Conservation (phyloP, 2,797 vertebrate genomes). For the Artibeus jamaicensis region DNA sequence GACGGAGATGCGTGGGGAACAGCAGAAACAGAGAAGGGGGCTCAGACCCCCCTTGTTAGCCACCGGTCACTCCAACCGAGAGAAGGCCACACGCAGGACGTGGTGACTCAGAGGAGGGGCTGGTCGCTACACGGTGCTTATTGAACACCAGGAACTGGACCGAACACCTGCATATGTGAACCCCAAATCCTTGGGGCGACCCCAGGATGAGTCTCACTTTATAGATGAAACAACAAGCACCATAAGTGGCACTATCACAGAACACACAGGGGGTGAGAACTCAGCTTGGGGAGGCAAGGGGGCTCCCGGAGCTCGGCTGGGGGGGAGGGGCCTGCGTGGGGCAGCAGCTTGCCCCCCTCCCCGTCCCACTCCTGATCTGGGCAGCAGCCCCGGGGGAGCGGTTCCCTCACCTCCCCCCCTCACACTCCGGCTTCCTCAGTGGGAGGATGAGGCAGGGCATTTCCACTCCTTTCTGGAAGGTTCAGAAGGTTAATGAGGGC, state of each 20-base stretch:
- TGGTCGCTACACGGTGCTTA: background rate
- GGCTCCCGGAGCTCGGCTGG: background rate
- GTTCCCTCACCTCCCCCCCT: background rate
- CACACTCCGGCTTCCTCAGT: background rate
- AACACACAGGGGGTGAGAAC: background rate
- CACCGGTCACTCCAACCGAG: background rate
- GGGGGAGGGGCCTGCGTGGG: background rate
- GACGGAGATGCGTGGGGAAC: background rate
- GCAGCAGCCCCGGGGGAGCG: background rate
- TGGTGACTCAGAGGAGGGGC: no score
- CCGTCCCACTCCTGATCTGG: background rate
- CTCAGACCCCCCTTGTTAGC: background rate
- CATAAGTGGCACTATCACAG: no score
- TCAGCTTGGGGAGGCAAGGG: accelerated
- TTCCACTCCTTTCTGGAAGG: constrained; percentile 43
- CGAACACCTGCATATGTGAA: background rate
- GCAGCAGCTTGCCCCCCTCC: background rate
- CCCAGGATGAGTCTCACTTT: background rate
- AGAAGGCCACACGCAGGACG: background rate
- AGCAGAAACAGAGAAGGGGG: background rate
- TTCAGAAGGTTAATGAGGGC: constrained; percentile 58
- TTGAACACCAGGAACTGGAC: background rate
- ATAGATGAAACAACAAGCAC: background rate
- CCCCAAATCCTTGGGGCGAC: background rate
- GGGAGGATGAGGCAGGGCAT: background rate